Conservation (phyloP, 2,113 vertebrate genomes). For the Chloebia gouldiae region DNA sequence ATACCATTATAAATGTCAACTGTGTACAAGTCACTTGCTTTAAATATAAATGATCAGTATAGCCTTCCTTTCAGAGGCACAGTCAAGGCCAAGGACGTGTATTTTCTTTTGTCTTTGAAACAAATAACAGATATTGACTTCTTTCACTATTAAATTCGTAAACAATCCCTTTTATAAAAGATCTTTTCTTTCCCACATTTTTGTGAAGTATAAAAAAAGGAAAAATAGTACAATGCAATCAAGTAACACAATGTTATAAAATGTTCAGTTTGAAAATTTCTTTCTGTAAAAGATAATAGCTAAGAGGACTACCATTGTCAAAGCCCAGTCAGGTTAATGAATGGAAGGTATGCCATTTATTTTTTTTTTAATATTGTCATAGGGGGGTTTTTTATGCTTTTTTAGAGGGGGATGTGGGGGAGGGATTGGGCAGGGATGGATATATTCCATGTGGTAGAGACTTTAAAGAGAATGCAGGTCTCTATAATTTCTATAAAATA, state of each 20-base stretch:
- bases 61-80: neutral
- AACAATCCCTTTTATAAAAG: neutral
- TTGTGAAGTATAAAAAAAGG: neutral
- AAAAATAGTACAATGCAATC: neutral
- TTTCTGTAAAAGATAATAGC: neutral
- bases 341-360: neutral
- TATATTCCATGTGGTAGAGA: neutral
- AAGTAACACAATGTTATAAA: neutral
- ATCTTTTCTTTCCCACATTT: neutral
- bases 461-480: neutral
- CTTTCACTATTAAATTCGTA: neutral
- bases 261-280: neutral
- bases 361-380: neutral
- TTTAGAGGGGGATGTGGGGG: too few species aligned
- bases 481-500: neutral
- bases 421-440: accelerated
- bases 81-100: neutral
- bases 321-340: neutral
- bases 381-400: accelerated
- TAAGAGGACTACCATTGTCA: neutral
- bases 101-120: neutral
- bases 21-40: neutral
- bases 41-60: neutral
- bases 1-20: neutral
- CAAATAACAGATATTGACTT: neutral